Evolutionary conservation across 2,113 vertebrate species (phyloP).

Genomic region (Cynoglossus semilaevis): DNA sequence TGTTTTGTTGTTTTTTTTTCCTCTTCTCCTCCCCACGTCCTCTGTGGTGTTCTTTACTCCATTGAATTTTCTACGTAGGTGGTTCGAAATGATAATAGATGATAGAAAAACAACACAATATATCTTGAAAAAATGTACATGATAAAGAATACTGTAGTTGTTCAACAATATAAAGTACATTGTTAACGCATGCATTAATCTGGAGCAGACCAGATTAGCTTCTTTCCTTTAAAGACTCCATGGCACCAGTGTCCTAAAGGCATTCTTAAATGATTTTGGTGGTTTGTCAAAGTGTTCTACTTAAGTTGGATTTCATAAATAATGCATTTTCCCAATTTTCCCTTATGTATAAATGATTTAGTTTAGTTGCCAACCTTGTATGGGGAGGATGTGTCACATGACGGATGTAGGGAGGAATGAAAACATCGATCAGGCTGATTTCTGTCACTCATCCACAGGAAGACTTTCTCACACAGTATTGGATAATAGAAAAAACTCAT

Average conservation of each 20-base stretch:
- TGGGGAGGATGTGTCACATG: background rate
- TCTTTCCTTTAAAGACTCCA: background rate
- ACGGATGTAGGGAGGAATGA: background rate
- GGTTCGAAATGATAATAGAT: background rate
- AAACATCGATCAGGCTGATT: background rate
- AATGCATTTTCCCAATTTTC: background rate
- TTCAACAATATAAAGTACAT: no score
- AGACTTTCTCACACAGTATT: background rate
- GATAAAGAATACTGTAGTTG: no score
- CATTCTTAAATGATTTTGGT: background rate
- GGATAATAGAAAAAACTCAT: no score
- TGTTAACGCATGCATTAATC: no score
- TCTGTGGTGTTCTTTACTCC: no score
- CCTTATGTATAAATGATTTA: background rate
- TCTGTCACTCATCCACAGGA: background rate
- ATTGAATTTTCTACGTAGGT: background rate
- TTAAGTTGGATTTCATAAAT: conserved; percentile 9
- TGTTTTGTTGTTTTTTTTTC: no score
- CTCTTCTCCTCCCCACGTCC: no score
- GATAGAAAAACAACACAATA: background rate
- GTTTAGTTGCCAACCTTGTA: background rate
- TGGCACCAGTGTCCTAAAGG: background rate
- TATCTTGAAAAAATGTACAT: no score
- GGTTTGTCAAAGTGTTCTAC: background rate
- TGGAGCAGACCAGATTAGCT: background rate